These are phyloP conservation scores for Ailurus styani DNA, from an alignment of 2,113 vertebrate species.

Conservation along the genomic window DNA sequence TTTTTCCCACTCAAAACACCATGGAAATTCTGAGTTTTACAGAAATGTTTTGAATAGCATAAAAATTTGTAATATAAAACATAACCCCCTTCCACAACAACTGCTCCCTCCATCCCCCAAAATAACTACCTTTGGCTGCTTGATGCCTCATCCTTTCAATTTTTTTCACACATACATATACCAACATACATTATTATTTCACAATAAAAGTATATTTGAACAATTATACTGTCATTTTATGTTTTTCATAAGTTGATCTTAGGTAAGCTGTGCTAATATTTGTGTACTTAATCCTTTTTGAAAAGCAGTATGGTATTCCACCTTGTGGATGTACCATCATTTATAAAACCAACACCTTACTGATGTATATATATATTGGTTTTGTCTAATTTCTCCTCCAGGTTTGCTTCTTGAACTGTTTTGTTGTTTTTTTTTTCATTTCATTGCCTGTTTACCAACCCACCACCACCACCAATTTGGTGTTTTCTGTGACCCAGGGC, in stretches of 20 bases:
- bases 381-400: neutral
- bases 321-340: neutral
- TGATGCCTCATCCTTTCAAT: neutral
- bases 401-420: neutral
- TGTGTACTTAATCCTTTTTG: neutral
- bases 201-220: neutral
- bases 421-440: neutral
- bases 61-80: neutral
- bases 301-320: neutral
- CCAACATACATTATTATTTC: neutral
- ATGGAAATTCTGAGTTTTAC: neutral
- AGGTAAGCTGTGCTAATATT: neutral
- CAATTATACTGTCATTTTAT: neutral
- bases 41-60: neutral
- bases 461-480: rapidly evolving
- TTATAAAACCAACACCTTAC: neutral
- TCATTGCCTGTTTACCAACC: neutral
- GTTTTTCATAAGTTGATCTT: neutral
- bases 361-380: neutral
- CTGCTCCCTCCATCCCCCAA: neutral
- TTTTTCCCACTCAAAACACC: neutral
- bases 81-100: neutral
- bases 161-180: neutral
- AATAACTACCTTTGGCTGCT: neutral
- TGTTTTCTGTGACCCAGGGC: neutral